Evolutionary conservation across 2,113 vertebrate species (phyloP), one percentile per base, ranked within the genome.

Genomic region (Columba livia): DNA sequence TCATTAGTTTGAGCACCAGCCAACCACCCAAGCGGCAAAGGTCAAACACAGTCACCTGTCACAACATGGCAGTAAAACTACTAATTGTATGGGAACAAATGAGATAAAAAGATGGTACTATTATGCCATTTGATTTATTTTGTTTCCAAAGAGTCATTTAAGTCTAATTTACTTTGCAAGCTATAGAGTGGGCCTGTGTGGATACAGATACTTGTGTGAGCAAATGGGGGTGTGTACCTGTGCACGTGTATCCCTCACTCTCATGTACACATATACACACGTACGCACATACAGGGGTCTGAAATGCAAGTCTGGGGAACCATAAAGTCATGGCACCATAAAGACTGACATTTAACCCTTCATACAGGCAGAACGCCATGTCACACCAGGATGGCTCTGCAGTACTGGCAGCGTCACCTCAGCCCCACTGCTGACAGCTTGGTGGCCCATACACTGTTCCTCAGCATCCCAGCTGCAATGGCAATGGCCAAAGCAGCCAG

Each of bases 31-130:
- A 98, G 97, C 98, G 97, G 97, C 97, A 98, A 98, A 98, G 98
- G 98, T 98, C 98, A 98, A 98, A 98, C 97, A 98, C 97, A 98
- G 97, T 98, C 97, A 98, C 97, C 97, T 98, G 98, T 98, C 98
- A 98, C 97, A 98, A 98, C 97, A 98, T 97, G 97, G 98, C 98
- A 98, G 97, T 98, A 98, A 98, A 98, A 98, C 97, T 97, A 97
- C 97, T 98, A 98, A 98, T 98, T 98, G 98, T 98, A 98, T 97
- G 96, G 97, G 97, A 98, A 98, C 98, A 97, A 98, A 97, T 98
- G 97, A 98, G 97, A 98, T 97, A 97, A 98, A 97, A 97, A 97
- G 97, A 98, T 97, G 95, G 97, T 97, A 98, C 96, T 97, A 97
- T 98, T 98, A 98, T 97, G 95, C 95, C 95, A 97, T 97, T 97